A percentile compares a stretch with the other conserved stretches of the same genome.
These are phyloP conservation scores for Loripinus fragilis DNA, from an alignment of 2,888 invertebrate genomes.

Conservation along the genomic window DNA sequence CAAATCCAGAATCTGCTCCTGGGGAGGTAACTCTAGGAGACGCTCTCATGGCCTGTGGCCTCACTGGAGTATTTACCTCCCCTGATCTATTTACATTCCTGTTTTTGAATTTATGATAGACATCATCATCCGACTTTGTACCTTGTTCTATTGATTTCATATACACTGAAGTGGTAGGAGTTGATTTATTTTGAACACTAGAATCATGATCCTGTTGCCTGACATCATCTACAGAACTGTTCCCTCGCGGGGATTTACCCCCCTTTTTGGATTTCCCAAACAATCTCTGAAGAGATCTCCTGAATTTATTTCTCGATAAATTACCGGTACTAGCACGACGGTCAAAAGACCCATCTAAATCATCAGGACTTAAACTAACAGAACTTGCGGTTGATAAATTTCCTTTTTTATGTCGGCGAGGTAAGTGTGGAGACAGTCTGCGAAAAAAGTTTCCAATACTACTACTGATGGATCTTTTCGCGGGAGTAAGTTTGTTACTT, in stretches of 20 bases:
- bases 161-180: constrained; percentile 45
- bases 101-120: constrained; percentile 79
- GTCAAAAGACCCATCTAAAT: constrained; percentile 59
- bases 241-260: constrained; percentile 33
- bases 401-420: constrained; percentile 67
- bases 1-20: constrained; percentile 18
- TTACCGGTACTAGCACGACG: constrained; percentile 53
- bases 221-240: neutral
- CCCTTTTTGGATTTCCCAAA: constrained; percentile 65
- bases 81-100: constrained; percentile 67
- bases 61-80: constrained; percentile 40
- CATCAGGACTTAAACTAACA: constrained; percentile 67
- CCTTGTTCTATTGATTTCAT: constrained; percentile 78
- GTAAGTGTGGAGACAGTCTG: constrained; percentile 72
- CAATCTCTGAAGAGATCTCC: constrained; percentile 74
- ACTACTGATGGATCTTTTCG: constrained; percentile 76
- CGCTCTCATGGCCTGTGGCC: constrained; percentile 63
- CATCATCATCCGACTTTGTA: constrained; percentile 68
- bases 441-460: constrained; percentile 80
- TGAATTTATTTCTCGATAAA: constrained; percentile 71
- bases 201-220: neutral
- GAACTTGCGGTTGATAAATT: constrained; percentile 69
- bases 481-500: constrained; percentile 65
- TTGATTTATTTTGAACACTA: constrained; percentile 1
- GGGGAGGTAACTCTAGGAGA: constrained; percentile 48